Evolutionary conservation across 1,140 invertebrate genomes (phyloP).

Genomic region (Wasmannia auropunctata): DNA sequence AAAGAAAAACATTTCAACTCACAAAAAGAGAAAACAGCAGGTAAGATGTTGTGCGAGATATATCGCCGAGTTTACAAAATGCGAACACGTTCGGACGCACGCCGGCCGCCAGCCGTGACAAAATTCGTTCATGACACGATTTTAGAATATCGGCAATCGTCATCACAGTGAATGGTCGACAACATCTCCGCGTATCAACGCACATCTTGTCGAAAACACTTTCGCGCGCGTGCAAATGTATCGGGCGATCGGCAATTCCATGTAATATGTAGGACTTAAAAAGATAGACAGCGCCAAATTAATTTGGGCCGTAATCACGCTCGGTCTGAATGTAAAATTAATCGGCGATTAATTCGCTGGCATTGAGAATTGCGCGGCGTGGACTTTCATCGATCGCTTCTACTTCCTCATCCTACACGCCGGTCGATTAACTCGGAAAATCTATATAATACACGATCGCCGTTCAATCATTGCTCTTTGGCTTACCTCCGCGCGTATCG

Average conservation of each 20-base stretch:
- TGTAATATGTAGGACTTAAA: constrained; percentile 20
- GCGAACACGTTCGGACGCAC: neutral
- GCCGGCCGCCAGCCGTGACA: neutral
- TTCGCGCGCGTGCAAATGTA: neutral
- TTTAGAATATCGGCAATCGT: neutral
- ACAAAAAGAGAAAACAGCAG: neutral
- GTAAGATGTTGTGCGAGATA: neutral
- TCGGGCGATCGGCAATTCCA: neutral
- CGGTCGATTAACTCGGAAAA: constrained; percentile 20
- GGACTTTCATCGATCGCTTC: neutral
- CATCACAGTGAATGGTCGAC: neutral
- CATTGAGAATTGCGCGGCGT: neutral
- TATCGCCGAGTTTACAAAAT: neutral
- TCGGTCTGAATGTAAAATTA: neutral
- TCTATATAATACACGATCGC: neutral
- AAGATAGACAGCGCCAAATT: neutral
- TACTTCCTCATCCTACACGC: neutral
- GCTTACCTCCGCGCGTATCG: neutral
- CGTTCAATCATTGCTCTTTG: neutral
- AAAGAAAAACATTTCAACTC: constrained; percentile 9
- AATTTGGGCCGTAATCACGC: neutral
- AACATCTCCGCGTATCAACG: neutral
- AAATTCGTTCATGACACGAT: neutral
- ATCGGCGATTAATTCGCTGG: neutral
- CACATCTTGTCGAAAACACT: neutral